A percentile compares a stretch with the other conserved stretches of the same genome.
These are phyloP conservation scores for Ibycter americanus DNA, from an alignment of 2,797 vertebrate genomes.

Conservation along the genomic window DNA sequence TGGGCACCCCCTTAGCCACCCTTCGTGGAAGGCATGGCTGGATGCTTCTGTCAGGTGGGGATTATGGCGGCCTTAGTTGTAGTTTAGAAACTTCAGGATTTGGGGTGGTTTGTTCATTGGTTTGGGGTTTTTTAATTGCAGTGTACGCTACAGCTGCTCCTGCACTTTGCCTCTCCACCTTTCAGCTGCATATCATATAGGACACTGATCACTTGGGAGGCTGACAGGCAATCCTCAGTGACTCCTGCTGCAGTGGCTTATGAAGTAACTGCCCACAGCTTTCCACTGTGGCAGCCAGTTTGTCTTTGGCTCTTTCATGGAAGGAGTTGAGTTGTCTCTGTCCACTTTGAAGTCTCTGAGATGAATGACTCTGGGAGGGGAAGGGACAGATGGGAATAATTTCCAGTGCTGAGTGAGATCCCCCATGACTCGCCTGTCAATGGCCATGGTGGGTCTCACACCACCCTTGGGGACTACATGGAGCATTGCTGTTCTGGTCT, in stretches of 20 bases:
- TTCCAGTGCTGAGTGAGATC: background rate
- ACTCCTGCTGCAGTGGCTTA: background rate
- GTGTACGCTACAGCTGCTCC: background rate
- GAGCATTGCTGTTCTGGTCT: background rate
- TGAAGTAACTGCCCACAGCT: background rate
- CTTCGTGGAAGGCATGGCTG: no score
- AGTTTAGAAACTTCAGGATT: background rate
- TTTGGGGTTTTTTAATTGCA: background rate
- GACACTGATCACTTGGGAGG: background rate
- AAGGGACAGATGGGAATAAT: background rate
- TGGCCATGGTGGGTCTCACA: background rate
- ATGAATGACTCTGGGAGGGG: background rate
- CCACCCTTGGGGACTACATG: background rate
- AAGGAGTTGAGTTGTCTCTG: background rate
- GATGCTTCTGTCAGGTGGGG: background rate
- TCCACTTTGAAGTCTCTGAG: background rate
- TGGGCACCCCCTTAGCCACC: background rate
- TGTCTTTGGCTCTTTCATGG: background rate
- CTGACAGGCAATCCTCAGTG: background rate
- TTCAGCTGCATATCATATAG: background rate
- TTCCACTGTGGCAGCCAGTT: background rate
- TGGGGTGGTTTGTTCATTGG: background rate
- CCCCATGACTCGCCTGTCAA: background rate
- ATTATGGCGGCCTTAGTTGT: background rate
- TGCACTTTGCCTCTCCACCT: background rate